Evolutionary conservation across 2,888 invertebrate species (phyloP).

Genomic region (Melinopterus prodromus): DNA sequence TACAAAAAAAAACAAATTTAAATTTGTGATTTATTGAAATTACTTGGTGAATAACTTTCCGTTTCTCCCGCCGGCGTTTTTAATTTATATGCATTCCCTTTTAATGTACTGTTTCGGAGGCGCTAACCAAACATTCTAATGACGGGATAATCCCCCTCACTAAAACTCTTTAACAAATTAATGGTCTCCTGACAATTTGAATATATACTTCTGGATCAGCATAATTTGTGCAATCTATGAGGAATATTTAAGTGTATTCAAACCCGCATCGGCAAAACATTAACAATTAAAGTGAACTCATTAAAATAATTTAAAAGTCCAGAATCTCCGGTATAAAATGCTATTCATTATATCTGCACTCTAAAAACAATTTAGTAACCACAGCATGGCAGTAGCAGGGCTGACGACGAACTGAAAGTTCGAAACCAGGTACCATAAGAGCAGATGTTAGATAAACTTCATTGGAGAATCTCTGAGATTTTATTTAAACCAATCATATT

Average conservation of each 20-base stretch:
- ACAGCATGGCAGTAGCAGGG: no score
- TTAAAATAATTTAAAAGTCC: no score
- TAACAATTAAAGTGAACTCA: neutral
- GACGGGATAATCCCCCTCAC: neutral
- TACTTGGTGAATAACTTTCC: constrained; percentile 33
- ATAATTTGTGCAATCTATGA: neutral
- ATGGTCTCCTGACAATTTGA: neutral
- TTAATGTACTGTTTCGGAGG: neutral
- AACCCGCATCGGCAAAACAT: neutral
- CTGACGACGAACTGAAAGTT: no score
- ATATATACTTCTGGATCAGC: neutral
- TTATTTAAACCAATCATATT: no score
- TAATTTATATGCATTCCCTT: constrained; percentile 35
- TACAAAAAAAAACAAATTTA: constrained; percentile 34
- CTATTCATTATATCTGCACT: no score
- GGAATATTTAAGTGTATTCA: neutral
- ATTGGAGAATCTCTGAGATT: no score
- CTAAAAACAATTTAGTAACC: no score
- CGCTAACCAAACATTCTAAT: neutral
- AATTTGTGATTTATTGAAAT: constrained; percentile 38
- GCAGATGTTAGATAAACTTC: no score
- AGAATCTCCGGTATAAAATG: no score
- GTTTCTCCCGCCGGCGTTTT: constrained; percentile 24
- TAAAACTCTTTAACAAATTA: neutral
- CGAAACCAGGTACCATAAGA: no score